Percentiles rank a stretch among this genome's conserved stretches.
Evolutionary conservation across 2,888 invertebrate genomes (phyloP).

Genomic region (Liodrosophila aerea): DNA sequence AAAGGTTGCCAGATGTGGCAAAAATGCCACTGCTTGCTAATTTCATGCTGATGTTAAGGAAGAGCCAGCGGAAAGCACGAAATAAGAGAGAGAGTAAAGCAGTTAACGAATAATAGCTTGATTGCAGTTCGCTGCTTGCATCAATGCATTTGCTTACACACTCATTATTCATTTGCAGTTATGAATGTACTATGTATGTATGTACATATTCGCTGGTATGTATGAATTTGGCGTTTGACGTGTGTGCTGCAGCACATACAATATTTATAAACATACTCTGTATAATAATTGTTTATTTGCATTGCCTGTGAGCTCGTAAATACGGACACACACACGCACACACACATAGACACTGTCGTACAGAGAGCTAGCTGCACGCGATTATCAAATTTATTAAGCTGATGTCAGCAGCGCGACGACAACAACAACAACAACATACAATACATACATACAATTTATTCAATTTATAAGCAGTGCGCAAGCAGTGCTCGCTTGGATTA

Average conservation of each 20-base stretch:
- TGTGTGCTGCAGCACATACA: too few relatives aligned
- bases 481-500: not conserved
- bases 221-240: too few relatives aligned
- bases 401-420: constrained; percentile 56
- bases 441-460: constrained; percentile 8
- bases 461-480: constrained; percentile 15
- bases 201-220: too few relatives aligned
- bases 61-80: too few relatives aligned
- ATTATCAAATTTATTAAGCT: constrained; percentile 66
- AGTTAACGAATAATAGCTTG: too few relatives aligned
- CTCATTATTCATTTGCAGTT: too few relatives aligned
- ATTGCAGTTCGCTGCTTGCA: too few relatives aligned
- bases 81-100: too few relatives aligned
- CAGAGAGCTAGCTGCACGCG: constrained; percentile 41
- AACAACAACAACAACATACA: constrained; percentile 5
- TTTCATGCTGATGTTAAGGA: too few relatives aligned
- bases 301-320: constrained; percentile 1
- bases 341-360: constrained; percentile 1
- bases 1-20: constrained; percentile 21
- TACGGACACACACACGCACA: constrained; percentile 1
- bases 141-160: too few relatives aligned
- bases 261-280: not conserved
- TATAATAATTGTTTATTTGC: constrained; percentile 23
- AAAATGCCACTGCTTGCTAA: constrained; percentile 5
- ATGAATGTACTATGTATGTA: too few relatives aligned